These are phyloP conservation scores for Onthophagus taurus DNA, from an alignment of 1,140 invertebrate species.

Conservation along the genomic window DNA sequence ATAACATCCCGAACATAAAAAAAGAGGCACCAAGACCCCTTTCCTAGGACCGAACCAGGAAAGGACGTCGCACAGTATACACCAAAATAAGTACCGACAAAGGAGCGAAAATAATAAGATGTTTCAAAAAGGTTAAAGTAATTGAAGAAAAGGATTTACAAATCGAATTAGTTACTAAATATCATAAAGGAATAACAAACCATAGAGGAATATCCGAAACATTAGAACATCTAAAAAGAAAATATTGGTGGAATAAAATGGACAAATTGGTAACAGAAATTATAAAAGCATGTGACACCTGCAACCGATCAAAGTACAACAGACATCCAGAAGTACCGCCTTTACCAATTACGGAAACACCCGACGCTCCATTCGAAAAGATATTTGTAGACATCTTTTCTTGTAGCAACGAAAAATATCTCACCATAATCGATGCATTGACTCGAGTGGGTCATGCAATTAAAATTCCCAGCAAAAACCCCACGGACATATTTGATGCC, in stretches of 20 bases:
- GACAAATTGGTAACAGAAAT: background rate
- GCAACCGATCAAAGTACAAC: background rate
- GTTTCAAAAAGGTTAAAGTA: background rate
- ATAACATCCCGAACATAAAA: too few species aligned
- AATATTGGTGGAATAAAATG: background rate
- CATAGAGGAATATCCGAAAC: background rate
- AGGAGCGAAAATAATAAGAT: background rate
- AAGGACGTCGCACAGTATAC: too few species aligned
- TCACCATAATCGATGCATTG: background rate
- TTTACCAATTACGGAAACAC: background rate
- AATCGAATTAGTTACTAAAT: background rate
- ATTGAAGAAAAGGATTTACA: background rate
- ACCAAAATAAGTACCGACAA: background rate
- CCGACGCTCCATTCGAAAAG: background rate
- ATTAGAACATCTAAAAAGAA: background rate
- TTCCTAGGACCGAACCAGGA: too few species aligned
- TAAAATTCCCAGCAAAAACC: background rate
- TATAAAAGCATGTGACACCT: background rate
- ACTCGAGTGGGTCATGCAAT: background rate
- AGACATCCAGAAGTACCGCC: background rate
- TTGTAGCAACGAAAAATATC: too few species aligned
- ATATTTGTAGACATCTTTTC: background rate
- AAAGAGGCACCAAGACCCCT: too few species aligned
- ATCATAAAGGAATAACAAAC: background rate
- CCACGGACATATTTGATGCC: background rate